Base-by-base conservation (phyloP, 1,140 invertebrate genomes). In the Telenomus remus region DNA sequence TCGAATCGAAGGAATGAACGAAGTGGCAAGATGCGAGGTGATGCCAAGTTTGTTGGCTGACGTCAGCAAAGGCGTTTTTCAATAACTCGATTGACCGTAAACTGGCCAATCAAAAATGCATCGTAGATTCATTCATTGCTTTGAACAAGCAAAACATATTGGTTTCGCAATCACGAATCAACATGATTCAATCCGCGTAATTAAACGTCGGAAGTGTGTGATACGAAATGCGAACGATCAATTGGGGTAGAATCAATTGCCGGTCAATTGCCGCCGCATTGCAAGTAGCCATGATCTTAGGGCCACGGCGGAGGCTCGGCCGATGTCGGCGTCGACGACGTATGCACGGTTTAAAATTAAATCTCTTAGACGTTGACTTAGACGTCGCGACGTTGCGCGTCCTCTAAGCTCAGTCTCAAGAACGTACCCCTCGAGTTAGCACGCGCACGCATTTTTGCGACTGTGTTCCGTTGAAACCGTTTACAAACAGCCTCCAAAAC, bases 361-460 rank as follows among this genome's bases (percentile, higher is more conserved):
- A 88, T 86, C 80, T 81, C 82, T 53, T 83, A 79, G 80, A 60
- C 81, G 81, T 81, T 82, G 75, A 76, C 78, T 72, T 66, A 66
- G 81, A 85, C 81, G 86, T 78, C 79, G 84, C 77, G 80, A 81
- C 60, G 76, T 71, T 72, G 60, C 80, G 79, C 87, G 86, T 88
- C 86, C 86, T 87, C 82, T 87, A 81, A 76, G 81, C 81, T 87
- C 85, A 88, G 87, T 88, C 86, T 88, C 86, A 88, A 88, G 86
- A 86, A 78, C 86, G 86, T 80, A 82, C 51, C 63, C 44, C 78
- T 78, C 57, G 44, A 65, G 51, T 78, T 77, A 69, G 70, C 60
- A 70, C 76, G 63, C 79, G 70, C 35, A 63, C 57, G 37, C 60
- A 54, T 66, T 74, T 79, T 61, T 44, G 43, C 55, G 51, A 49